Percentiles rank a stretch among this genome's conserved stretches.
These are phyloP conservation scores for Colinus virginianus DNA, from an alignment of 2,113 vertebrate genomes.

Conservation along the genomic window DNA sequence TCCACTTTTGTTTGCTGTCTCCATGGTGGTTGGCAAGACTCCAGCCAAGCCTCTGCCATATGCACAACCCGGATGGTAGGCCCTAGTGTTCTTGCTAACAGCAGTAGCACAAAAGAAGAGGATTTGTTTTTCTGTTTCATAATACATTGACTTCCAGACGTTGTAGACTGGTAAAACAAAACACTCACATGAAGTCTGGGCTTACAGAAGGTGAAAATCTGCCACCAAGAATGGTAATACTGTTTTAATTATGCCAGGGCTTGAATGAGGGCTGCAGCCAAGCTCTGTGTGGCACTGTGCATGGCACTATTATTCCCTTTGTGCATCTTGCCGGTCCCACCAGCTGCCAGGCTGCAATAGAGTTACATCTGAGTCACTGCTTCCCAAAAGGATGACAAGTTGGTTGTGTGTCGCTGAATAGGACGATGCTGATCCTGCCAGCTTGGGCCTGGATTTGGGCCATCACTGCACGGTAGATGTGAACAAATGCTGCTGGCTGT, in stretches of 20 bases:
- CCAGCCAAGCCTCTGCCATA: neutral
- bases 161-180: conserved; percentile 48
- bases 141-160: conserved; percentile 21
- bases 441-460: conserved; percentile 68
- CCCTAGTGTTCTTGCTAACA: neutral
- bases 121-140: neutral
- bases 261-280: conserved; percentile 58
- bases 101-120: neutral
- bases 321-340: conserved; percentile 67
- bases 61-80: neutral
- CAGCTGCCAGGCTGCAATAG: conserved; percentile 81
- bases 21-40: neutral
- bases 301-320: conserved; percentile 65
- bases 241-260: conserved; percentile 79
- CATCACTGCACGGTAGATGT: conserved; percentile 69
- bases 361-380: conserved; percentile 83
- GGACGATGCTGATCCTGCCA: conserved; percentile 72
- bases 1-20: neutral
- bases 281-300: conserved; percentile 49
- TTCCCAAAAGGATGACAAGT: conserved; percentile 82
- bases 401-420: conserved; percentile 76
- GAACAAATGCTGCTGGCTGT: conserved; percentile 34
- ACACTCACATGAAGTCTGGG: conserved; percentile 30
- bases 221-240: conserved; percentile 63
- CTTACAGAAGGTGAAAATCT: conserved; percentile 55